Conservation (phyloP, 1,140 invertebrate species). For the Drosophila ironensis region DNA sequence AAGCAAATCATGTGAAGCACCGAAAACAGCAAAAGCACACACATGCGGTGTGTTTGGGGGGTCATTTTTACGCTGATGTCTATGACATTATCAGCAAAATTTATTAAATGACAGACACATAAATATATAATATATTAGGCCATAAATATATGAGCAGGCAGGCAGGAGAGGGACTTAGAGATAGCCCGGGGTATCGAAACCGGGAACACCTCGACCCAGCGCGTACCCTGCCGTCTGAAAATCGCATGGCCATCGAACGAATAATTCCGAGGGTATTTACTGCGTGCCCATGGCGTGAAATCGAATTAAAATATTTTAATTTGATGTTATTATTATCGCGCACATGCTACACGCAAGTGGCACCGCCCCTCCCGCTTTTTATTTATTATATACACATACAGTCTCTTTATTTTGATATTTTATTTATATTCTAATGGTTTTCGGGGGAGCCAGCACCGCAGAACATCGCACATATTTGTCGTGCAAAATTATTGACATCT, state of each 20-base stretch:
- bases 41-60: not conserved
- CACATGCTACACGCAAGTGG: constrained; percentile 5
- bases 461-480: constrained; percentile 1
- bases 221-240: no score
- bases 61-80: constrained; percentile 61
- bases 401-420: constrained; percentile 19
- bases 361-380: not conserved
- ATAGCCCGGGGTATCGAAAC: not conserved
- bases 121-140: constrained; percentile 62
- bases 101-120: constrained; percentile 63
- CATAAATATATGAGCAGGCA: constrained; percentile 38
- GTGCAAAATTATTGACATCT: constrained; percentile 73
- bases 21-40: constrained; percentile 7
- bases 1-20: constrained; percentile 34
- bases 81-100: constrained; percentile 61
- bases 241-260: no score
- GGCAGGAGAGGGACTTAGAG: not conserved
- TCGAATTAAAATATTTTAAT: constrained; percentile 60
- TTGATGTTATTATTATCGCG: constrained; percentile 53
- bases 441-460: not conserved
- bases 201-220: not conserved
- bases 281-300: no score
- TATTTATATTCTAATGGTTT: constrained; percentile 41
- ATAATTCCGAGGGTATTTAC: no score
- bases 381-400: constrained; percentile 6